Evolutionary conservation across 92 coral and sea anemone genomes (phyloP), one percentile per base, ranked within the genome.

Genomic region (Heteractis magnifica): DNA sequence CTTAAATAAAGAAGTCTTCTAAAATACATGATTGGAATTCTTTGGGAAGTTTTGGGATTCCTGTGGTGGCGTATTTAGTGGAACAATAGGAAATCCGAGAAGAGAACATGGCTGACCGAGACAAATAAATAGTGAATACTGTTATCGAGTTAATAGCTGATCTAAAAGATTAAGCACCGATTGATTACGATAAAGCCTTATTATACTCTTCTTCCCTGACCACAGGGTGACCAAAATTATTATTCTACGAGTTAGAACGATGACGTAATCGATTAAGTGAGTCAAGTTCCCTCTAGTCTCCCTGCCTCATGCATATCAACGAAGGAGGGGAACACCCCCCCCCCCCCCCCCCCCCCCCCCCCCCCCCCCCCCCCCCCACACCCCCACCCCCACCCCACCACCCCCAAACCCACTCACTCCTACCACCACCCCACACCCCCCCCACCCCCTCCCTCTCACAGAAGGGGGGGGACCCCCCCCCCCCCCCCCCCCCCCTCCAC

Each of bases 181-280:
- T 64, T 64, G 26, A 64, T 18, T 16, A 64, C 4, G 71, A 53
- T 53, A 53, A 53, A 0, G 3, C 6, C 71, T 6, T 19, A 18
- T 64, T 64, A 23, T 64, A 4, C 16, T 23, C 71, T 64, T 11
- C 2, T 9, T 18, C 26, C 2, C 21, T 18, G 26, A 64, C 26
- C 71, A 64, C 71, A 64, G 71, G 71, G 71, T 64, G 71, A 64
- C 71, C 71, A 64, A 64, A 53, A 64, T 19, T 10, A 64, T 6
- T 4, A 9, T 5, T 64, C 71, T 18, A 64, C 41, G 26, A 19
- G 44, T 23, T 64, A 19, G 9, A 19, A 64, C 26, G 71, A 64
- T 64, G 71, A 64, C 71, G 71, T 64, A 64, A 64, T 64, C 71
- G 21, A 18, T 64, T 64, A 19, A 16, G 71, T 6, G 44, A 34